A percentile compares a stretch with the other conserved stretches of the same genome.
Conservation (phyloP, 1,140 invertebrate genomes). For the Brachystomella parvula region DNA sequence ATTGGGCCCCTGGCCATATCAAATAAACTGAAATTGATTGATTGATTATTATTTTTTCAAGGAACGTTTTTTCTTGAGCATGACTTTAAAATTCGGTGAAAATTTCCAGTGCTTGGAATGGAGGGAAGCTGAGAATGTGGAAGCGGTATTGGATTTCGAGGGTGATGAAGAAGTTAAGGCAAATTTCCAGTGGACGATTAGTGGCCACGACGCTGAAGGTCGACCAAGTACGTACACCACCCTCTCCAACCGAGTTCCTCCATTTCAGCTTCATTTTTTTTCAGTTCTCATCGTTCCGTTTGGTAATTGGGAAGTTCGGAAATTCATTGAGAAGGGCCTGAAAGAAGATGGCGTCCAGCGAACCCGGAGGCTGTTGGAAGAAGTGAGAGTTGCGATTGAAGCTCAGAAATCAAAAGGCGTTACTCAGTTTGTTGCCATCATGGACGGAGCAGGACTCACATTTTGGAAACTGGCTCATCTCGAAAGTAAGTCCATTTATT, state of each 20-base stretch:
- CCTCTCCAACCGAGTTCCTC: neutral
- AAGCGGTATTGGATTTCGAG: neutral
- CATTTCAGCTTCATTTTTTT: neutral
- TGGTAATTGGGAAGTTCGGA: conserved; percentile 18
- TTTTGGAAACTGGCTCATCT: conserved; percentile 24
- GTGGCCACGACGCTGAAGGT: neutral
- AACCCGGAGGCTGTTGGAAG: conserved; percentile 15
- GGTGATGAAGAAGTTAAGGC: neutral
- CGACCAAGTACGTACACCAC: neutral
- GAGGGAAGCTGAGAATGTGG: neutral
- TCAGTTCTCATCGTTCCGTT: conserved; percentile 17
- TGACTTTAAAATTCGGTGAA: neutral
- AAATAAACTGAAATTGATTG: no score
- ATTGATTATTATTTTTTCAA: neutral
- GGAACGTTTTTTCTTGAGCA: neutral
- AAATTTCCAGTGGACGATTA: neutral
- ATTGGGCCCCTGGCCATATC: no score
- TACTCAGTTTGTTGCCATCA: conserved; percentile 18
- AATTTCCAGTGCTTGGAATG: conserved; percentile 1
- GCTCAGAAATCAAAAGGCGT: neutral
- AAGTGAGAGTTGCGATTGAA: neutral
- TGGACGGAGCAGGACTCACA: conserved; percentile 15
- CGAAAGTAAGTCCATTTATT: conserved; percentile 10
- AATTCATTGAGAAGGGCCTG: conserved; percentile 10
- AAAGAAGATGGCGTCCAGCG: conserved; percentile 8